A percentile compares a stretch with the other conserved stretches of the same genome.
Evolutionary conservation across 2,113 vertebrate species (phyloP).

Genomic region (Rostratula benghalensis): DNA sequence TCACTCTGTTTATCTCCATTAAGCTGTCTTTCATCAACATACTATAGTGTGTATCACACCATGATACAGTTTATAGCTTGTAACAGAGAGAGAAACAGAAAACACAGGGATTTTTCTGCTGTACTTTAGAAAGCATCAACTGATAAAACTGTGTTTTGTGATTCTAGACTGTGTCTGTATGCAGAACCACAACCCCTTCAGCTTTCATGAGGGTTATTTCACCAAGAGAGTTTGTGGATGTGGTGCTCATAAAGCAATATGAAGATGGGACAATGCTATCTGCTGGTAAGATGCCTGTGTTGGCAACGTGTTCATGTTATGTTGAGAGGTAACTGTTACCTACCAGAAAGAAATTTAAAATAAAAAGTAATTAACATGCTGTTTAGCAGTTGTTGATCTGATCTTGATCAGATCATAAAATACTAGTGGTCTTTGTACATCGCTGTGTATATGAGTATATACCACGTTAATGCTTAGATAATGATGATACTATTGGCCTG

Average conservation of each 20-base stretch:
- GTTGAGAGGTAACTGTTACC: background rate
- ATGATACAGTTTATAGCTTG: background rate
- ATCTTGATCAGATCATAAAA: background rate
- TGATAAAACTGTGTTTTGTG: background rate
- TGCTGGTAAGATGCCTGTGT: constrained; percentile 78
- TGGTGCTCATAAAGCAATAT: constrained; percentile 82
- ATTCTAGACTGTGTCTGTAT: constrained; percentile 80
- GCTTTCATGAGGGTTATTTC: constrained; percentile 94
- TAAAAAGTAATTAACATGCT: background rate
- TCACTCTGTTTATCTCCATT: background rate
- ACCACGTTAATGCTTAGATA: background rate
- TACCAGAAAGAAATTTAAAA: background rate
- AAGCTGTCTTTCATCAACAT: background rate
- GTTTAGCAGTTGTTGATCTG: background rate
- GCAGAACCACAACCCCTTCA: constrained; percentile 87
- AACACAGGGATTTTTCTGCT: background rate
- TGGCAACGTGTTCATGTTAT: fast-evolving
- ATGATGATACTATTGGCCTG: background rate
- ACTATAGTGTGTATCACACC: fast-evolving
- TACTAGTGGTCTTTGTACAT: background rate
- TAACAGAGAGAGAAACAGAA: background rate
- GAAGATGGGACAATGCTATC: constrained; percentile 88
- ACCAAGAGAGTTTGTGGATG: constrained; percentile 93
- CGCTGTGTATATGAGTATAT: background rate
- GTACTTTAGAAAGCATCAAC: background rate